Evolutionary conservation across 2,888 invertebrate genomes (phyloP), one percentile per base, ranked within the genome.

Genomic region (Endomychus coccineus): DNA sequence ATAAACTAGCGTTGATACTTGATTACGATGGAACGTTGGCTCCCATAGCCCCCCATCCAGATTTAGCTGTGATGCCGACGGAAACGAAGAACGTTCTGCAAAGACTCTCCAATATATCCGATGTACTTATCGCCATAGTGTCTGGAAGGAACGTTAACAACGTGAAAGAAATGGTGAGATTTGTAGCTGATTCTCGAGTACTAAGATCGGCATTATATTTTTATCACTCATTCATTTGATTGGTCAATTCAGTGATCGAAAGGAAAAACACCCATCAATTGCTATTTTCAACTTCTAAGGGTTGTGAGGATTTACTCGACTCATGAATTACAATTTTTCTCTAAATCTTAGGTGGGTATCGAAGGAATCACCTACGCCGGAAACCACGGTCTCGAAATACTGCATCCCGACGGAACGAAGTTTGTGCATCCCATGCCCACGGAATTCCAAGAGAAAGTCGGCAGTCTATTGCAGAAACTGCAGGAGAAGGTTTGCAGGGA

Each of bases 351-450:
- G 78, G 78, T 90, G 29, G 89, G 88, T 10, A 89, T 90, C 43
- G 87, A 88, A 49, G 86, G 87, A 40, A 86, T 90, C 40, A 90
- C 90, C 0, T 90, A 90, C 58, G 90, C 90, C 0, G 90, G 90
- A 17, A 89, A 84, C 64, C 89, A 90, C 56, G 90, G 89, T 1
- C 62, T 90, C 41, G 89, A 90, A 68, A 89, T 90, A 55, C 64
- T 89, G 7, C 90, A 90, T 62, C 88, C 90, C 0, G 90, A 90
- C 55, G 89, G 89, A 36, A 88, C 85, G 55, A 87, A 83, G 66
- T 90, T 90, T 58, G 85, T 88, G 0, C 89, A 89, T 64, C 89
- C 90, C 0, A 88, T 90, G 86, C 90, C 90, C 0, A 76, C 80
- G 45, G 86, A 87, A 54, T 79, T 81, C 49, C 84, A 87, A 53